These are phyloP conservation scores for Phortica magna DNA, from an alignment of 2,888 invertebrate genomes.

Conservation along the genomic window DNA sequence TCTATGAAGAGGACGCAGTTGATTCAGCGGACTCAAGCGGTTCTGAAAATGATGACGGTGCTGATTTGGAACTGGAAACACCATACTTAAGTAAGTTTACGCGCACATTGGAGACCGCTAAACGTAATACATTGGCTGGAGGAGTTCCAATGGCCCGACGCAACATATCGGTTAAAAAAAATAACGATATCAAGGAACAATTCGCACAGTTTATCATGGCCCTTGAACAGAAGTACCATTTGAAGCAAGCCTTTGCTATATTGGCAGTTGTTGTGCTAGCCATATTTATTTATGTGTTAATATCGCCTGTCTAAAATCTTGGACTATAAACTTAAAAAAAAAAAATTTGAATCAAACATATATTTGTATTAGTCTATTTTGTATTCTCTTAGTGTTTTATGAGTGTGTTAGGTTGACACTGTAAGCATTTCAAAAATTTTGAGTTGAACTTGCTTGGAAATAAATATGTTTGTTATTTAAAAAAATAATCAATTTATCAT, in stretches of 20 bases:
- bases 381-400: too few species aligned
- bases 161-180: constrained; percentile 17
- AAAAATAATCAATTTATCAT: constrained; percentile 68
- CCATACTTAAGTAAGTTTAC: constrained; percentile 52
- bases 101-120: constrained; percentile 41
- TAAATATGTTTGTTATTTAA: constrained; percentile 61
- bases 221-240: constrained; percentile 69
- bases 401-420: too few species aligned
- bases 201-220: constrained; percentile 60
- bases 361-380: background rate
- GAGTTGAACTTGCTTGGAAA: constrained; percentile 47
- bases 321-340: background rate
- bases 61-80: constrained; percentile 28
- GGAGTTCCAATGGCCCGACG: constrained; percentile 37
- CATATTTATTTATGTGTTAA: constrained; percentile 68
- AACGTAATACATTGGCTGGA: constrained; percentile 45
- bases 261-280: constrained; percentile 56
- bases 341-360: background rate
- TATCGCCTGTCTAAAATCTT: constrained; percentile 54
- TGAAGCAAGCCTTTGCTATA: constrained; percentile 67
- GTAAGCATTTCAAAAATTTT: background rate
- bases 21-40: constrained; percentile 52
- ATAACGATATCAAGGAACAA: constrained; percentile 49
- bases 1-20: constrained; percentile 50
- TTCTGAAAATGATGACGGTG: constrained; percentile 41